A percentile compares a stretch with the other conserved stretches of the same genome.
Evolutionary conservation across 2,113 vertebrate genomes (phyloP).

Genomic region (Chinchilla lanigera): DNA sequence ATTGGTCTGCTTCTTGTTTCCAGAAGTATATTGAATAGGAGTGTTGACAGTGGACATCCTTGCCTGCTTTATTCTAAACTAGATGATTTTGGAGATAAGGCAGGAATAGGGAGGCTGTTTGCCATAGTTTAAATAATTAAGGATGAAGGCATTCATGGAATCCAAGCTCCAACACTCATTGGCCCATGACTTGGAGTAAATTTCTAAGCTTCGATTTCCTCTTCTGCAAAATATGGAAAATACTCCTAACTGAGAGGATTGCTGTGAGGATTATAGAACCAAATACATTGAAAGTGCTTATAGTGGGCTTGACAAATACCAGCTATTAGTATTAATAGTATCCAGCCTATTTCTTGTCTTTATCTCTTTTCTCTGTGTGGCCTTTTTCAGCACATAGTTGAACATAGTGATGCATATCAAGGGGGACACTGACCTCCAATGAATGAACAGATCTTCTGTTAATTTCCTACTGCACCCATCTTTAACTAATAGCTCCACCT

Average conservation of each 20-base stretch:
- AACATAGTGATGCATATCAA: background rate
- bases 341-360: background rate
- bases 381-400: background rate
- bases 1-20: background rate
- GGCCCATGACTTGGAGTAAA: background rate
- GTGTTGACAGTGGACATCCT: background rate
- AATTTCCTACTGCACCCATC: constrained; percentile 21
- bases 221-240: background rate
- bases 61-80: background rate
- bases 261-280: background rate
- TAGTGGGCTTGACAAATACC: background rate
- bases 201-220: background rate
- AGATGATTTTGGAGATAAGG: background rate
- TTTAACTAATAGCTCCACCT: constrained; percentile 7
- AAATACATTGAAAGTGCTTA: background rate
- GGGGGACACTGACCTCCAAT: background rate
- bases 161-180: background rate
- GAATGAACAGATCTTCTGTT: constrained; percentile 48
- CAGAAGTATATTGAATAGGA: background rate
- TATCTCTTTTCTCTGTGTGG: background rate
- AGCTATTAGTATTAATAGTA: background rate
- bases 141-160: background rate
- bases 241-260: background rate
- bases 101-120: background rate
- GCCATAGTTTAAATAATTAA: background rate